Conservation (phyloP, 2,888 invertebrate genomes). For the Oscheius sp. region DNA sequence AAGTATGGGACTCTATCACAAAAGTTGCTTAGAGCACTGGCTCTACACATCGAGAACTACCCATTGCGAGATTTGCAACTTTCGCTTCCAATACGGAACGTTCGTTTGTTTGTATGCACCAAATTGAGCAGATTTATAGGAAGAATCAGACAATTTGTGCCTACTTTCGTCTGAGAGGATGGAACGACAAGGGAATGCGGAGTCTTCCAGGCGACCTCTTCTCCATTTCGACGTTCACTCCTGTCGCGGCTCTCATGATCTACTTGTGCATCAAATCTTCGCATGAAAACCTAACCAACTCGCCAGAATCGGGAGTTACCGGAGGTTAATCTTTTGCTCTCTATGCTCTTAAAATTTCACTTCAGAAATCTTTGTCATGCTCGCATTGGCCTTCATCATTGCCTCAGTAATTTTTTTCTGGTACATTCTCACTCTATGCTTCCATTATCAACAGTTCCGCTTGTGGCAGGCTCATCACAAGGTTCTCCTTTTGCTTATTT, state of each 20-base stretch:
- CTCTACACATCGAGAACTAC: constrained; percentile 81
- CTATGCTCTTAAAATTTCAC: neutral
- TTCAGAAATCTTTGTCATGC: constrained; percentile 7
- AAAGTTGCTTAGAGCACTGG: constrained; percentile 83
- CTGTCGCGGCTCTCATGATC: neutral
- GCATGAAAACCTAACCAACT: neutral
- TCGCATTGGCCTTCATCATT: constrained; percentile 10
- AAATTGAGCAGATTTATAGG: constrained; percentile 44
- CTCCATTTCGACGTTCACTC: constrained; percentile 1
- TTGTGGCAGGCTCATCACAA: constrained; percentile 14
- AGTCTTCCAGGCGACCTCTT: constrained; percentile 11
- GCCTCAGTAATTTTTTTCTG: neutral
- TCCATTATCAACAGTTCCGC: constrained; percentile 10
- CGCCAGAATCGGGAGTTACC: neutral
- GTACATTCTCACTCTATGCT: neutral
- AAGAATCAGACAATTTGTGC: constrained; percentile 74
- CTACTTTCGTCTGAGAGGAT: constrained; percentile 43
- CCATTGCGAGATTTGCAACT: constrained; percentile 83
- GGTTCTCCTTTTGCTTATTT: neutral
- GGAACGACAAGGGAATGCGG: constrained; percentile 74
- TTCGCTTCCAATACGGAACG: constrained; percentile 80
- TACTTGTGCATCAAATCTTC: constrained; percentile 10
- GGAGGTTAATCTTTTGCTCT: neutral
- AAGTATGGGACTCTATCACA: constrained; percentile 82
- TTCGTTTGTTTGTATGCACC: constrained; percentile 62